These are phyloP conservation scores for Pelobates fuscus DNA, from an alignment of 2,113 vertebrate genomes.

Conservation along the genomic window DNA sequence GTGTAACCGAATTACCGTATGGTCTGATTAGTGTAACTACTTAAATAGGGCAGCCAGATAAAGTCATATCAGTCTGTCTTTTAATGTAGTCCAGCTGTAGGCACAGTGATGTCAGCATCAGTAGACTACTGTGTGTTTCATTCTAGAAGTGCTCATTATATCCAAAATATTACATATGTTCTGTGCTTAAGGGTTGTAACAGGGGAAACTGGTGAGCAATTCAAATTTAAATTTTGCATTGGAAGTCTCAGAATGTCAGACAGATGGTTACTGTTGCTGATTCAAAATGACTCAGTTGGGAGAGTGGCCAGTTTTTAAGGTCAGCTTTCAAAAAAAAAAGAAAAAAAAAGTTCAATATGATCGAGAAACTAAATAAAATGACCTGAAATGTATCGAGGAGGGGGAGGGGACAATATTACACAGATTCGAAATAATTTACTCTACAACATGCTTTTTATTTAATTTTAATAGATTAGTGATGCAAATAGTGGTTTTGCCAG, in stretches of 20 bases:
- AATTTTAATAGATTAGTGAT: slow-evolving; percentile 50
- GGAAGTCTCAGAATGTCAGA: slow-evolving; percentile 49
- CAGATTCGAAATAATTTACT: slow-evolving; percentile 6
- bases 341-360: slow-evolving; percentile 31
- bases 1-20: slow-evolving; percentile 32
- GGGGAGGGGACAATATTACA: background rate
- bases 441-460: slow-evolving; percentile 50
- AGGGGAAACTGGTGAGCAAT: slow-evolving; percentile 44
- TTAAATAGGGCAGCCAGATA: slow-evolving; percentile 36
- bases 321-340: slow-evolving; percentile 43
- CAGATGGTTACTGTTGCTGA: slow-evolving; percentile 51
- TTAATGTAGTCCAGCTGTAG: slow-evolving; percentile 43
- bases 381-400: slow-evolving; percentile 29
- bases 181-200: slow-evolving; percentile 45
- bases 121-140: slow-evolving; percentile 44
- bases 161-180: slow-evolving; percentile 51
- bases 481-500: slow-evolving; percentile 24
- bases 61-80: slow-evolving; percentile 29
- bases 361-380: slow-evolving; percentile 47
- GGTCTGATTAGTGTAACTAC: slow-evolving; percentile 32
- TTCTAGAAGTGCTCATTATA: slow-evolving; percentile 29
- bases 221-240: slow-evolving; percentile 50
- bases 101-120: slow-evolving; percentile 37
- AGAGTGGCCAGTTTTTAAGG: slow-evolving; percentile 45
- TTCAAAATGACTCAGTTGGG: slow-evolving; percentile 50